Evolutionary conservation across 2,797 vertebrate species (phyloP).

Genomic region (Urosaurus nigricauda): DNA sequence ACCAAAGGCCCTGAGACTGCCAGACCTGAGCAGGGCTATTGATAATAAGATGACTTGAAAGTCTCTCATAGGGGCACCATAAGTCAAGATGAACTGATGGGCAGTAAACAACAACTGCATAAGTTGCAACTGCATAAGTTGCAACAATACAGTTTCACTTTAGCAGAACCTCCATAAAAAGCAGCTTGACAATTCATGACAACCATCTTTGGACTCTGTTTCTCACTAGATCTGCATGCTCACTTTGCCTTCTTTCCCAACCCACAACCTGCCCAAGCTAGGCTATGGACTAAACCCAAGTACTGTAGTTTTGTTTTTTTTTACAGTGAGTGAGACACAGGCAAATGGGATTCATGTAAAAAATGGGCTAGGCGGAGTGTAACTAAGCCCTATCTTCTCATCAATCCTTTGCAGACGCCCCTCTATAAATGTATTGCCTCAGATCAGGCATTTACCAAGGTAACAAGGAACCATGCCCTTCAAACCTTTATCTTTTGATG

Average conservation of each 20-base stretch:
- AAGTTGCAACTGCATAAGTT: too few relatives aligned
- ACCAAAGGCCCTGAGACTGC: too few relatives aligned
- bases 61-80: too few relatives aligned
- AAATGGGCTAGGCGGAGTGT: background rate
- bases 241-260: too few relatives aligned
- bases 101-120: too few relatives aligned
- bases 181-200: background rate
- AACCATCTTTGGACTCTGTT: background rate
- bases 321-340: background rate
- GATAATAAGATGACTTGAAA: too few relatives aligned
- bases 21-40: too few relatives aligned
- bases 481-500: accelerated
- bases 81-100: too few relatives aligned
- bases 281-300: background rate
- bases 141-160: background rate
- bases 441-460: background rate
- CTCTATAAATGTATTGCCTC: background rate
- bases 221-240: background rate
- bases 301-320: too few relatives aligned
- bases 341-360: background rate
- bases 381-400: background rate
- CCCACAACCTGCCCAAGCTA: background rate
- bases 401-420: background rate
- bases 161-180: background rate
- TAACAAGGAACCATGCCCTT: background rate